Evolutionary conservation across 2,797 vertebrate genomes (phyloP).

Genomic region (Aulostomus chinensis): DNA sequence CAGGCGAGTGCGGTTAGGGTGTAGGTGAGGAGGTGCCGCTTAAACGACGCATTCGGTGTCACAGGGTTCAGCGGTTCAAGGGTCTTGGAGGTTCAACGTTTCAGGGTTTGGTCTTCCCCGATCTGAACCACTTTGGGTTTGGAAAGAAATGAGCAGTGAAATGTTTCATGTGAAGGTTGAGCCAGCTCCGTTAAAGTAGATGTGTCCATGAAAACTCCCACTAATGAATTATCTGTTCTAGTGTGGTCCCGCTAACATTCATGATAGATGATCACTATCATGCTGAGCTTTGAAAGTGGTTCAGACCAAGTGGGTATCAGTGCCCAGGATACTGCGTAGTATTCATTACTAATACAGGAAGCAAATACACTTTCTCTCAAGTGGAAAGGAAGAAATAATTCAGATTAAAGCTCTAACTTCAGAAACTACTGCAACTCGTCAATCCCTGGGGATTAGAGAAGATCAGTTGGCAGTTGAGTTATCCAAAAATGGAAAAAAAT

Average conservation of each 20-base stretch:
- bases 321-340: neutral
- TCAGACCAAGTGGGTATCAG: constrained; percentile 7
- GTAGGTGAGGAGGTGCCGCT: constrained; percentile 16
- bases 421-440: no score
- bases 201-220: no score
- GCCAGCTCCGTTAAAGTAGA: neutral
- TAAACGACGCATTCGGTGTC: constrained; percentile 27
- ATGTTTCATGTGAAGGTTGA: neutral
- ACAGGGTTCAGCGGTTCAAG: neutral
- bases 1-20: constrained; percentile 9
- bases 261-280: constrained; percentile 3
- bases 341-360: no score
- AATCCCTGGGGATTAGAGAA: neutral
- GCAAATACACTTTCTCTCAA: no score
- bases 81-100: neutral
- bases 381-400: no score
- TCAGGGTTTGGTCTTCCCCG: constrained; percentile 9
- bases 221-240: constrained; percentile 3
- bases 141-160: neutral
- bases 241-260: neutral
- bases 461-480: neutral
- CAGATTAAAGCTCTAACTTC: no score
- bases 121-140: neutral
- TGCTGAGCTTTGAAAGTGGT: constrained; percentile 1
- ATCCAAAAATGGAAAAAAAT: no score